Conservation (phyloP, 2,797 vertebrate species). For the Hyperoplus immaculatus region DNA sequence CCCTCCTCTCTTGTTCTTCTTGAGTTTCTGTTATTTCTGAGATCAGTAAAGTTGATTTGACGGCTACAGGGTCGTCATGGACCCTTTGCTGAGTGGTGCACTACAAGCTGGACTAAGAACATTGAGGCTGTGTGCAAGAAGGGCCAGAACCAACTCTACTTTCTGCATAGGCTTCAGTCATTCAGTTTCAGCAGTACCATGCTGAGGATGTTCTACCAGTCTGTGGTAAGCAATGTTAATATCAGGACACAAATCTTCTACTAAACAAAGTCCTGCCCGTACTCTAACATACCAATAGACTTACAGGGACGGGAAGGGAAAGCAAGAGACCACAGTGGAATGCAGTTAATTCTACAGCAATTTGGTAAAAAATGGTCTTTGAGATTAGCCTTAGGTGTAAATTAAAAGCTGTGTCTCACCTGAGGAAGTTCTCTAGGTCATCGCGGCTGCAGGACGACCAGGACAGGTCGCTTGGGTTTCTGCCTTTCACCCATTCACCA, state of each 20-base stretch:
- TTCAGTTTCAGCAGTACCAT: too few relatives aligned
- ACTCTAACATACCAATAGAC: background rate
- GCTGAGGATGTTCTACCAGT: too few relatives aligned
- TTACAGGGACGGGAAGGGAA: background rate
- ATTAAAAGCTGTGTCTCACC: conserved; percentile 80
- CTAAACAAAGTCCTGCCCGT: background rate
- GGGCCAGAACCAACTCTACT: too few relatives aligned
- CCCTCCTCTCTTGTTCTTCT: too few relatives aligned
- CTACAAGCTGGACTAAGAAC: too few relatives aligned
- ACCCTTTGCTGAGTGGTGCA: too few relatives aligned
- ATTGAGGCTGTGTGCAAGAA: too few relatives aligned
- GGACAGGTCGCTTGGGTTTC: conserved; percentile 95
- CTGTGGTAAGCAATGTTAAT: background rate
- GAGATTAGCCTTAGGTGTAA: background rate
- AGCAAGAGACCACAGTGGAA: background rate
- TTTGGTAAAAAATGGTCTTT: background rate
- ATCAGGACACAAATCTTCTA: background rate
- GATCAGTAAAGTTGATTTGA: too few relatives aligned
- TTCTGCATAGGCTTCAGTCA: too few relatives aligned
- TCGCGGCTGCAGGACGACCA: conserved; percentile 97
- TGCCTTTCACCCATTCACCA: conserved; percentile 98
- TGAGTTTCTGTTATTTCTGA: too few relatives aligned
- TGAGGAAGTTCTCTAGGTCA: conserved; percentile 95
- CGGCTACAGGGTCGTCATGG: too few relatives aligned
- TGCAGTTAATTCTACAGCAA: background rate